Conservation (phyloP, 2,797 vertebrate species). For the Chelonia mydas region DNA sequence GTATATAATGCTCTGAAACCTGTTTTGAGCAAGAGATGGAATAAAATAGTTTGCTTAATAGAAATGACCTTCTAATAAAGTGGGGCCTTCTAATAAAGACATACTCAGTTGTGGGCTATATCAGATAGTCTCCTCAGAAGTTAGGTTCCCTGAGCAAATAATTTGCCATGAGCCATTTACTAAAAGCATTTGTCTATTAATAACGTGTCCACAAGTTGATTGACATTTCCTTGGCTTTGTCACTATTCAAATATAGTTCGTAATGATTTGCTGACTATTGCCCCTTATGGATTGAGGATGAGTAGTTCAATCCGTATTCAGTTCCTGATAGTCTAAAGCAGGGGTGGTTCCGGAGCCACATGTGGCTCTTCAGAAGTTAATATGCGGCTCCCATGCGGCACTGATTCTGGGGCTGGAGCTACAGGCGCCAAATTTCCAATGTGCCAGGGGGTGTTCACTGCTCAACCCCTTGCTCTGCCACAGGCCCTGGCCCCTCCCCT, state of each 20-base stretch:
- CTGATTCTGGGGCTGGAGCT: too few relatives aligned
- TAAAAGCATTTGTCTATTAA: constrained; percentile 1
- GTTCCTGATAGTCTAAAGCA: not conserved
- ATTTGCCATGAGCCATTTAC: not conserved
- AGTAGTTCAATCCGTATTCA: constrained; percentile 4
- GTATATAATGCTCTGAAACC: not conserved
- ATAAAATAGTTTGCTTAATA: not conserved
- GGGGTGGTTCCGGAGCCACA: too few relatives aligned
- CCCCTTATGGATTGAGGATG: not conserved
- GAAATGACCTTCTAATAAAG: fast-evolving
- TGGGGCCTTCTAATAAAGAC: not conserved
- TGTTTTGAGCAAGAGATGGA: not conserved
- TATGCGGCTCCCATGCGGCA: too few relatives aligned
- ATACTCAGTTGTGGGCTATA: not conserved
- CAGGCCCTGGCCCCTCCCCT: too few relatives aligned
- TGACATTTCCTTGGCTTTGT: constrained; percentile 21
- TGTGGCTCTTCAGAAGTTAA: too few relatives aligned
- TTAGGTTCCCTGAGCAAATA: not conserved
- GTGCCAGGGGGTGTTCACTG: too few relatives aligned
- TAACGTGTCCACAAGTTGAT: not conserved
- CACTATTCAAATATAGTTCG: constrained; percentile 11
- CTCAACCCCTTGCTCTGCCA: too few relatives aligned
- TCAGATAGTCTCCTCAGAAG: not conserved
- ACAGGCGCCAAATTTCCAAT: too few relatives aligned
- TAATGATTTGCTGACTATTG: constrained; percentile 25